Base-by-base conservation (phyloP, 1,140 invertebrate species). In the Leptinotarsa lineolata region DNA sequence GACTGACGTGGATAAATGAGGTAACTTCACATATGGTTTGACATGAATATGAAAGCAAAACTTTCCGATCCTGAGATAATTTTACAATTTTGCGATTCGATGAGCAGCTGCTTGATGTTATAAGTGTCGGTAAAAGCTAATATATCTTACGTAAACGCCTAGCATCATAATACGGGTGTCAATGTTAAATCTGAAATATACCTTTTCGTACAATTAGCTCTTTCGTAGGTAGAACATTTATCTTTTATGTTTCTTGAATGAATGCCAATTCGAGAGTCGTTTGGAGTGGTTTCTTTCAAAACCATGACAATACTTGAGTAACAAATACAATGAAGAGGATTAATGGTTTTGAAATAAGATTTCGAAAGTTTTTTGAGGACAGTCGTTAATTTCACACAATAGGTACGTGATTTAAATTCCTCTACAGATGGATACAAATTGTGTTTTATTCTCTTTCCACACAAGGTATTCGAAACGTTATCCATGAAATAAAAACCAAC, bases 231-330 rank as follows among this genome's bases (percentile, higher is more conserved):
- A 22, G 20, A 22, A 30, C 20, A 63, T 21, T 22, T 11, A 18
- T 63, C 61, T 63, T 22, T 63, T 63, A 16, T 63, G 15, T 15
- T 21, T 6, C 20, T 63, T 63, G 61, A 63, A 63, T 63, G 61
- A 63, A 63, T 63, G 61, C 20, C 61, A 63, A 63, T 22, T 63
- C 61, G 20, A 63, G 61, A 18, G 61, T 63, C 61, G 20, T 63
- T 63, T 63, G 61, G 61, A 63, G 61, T 63, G 61, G 61, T 63
- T 63, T 63, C 61, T 63, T 63, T 63, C 61, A 63, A 18, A 30
- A 22, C 20, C 20, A 18, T 15, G 61, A 63, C 21, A 63, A 63
- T 63, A 63, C 24, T 63, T 22, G 4, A 22, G n/a, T 63, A 8
- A 30, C 13, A 20, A 63, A 63, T 63, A 63, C 61, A 63, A 63